Percentiles rank a stretch among this genome's conserved stretches.
Conservation (phyloP, 2,113 vertebrate genomes). For the Ciconia maguari region DNA sequence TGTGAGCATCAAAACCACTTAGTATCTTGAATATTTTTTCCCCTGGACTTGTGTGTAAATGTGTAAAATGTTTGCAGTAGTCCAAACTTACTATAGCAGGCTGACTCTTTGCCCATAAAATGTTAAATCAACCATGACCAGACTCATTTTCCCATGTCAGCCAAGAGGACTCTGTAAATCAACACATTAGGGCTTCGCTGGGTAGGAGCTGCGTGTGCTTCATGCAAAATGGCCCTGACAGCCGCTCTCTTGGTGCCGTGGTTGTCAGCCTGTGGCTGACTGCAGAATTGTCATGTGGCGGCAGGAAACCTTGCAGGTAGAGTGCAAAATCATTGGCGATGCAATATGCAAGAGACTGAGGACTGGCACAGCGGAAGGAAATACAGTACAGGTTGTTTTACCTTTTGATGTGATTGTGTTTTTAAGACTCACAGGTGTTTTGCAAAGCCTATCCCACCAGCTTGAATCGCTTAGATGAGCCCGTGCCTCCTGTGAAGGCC, state of each 20-base stretch:
- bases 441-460: neutral
- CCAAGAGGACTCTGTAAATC: slow-evolving; percentile 60
- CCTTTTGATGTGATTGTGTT: neutral
- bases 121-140: slow-evolving; percentile 64
- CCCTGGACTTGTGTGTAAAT: neutral
- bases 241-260: neutral
- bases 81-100: slow-evolving; percentile 29
- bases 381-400: neutral
- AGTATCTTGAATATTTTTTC: neutral
- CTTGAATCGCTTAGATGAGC: neutral
- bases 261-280: neutral
- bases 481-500: neutral
- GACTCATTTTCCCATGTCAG: slow-evolving; percentile 63
- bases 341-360: neutral
- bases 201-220: slow-evolving; percentile 41
- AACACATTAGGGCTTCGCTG: slow-evolving; percentile 55
- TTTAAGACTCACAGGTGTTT: neutral
- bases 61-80: slow-evolving; percentile 10
- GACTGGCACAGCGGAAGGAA: neutral
- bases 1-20: neutral
- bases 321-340: neutral
- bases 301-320: neutral
- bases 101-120: slow-evolving; percentile 53
- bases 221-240: slow-evolving; percentile 54
- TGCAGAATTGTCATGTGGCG: neutral